Percentiles rank a stretch among this genome's conserved stretches.
Evolutionary conservation across 1,140 invertebrate genomes (phyloP).

Genomic region (Pristionchus pacificus): DNA sequence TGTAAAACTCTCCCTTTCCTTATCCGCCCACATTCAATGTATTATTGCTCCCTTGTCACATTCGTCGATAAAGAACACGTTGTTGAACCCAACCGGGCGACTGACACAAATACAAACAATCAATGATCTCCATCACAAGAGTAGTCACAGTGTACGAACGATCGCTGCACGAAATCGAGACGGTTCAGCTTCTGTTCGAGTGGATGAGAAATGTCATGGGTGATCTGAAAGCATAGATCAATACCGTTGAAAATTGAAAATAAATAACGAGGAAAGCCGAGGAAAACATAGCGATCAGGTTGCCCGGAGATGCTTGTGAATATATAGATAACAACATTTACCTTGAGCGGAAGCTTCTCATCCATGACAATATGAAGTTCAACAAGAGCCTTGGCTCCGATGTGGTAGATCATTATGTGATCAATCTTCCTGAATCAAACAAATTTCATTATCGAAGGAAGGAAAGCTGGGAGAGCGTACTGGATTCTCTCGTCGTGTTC

Average conservation of each 20-base stretch:
- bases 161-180: constrained; percentile 58
- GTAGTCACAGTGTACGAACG: constrained; percentile 61
- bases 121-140: constrained; percentile 46
- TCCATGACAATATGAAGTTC: constrained; percentile 40
- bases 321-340: constrained; percentile 8
- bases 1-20: no score
- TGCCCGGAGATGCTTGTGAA: neutral
- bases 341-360: constrained; percentile 52
- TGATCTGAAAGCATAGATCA: constrained; percentile 28
- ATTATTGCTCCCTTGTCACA: no score
- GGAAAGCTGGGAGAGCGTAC: constrained; percentile 13
- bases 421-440: constrained; percentile 49
- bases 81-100: no score
- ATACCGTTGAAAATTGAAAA: neutral
- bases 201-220: constrained; percentile 60
- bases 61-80: no score
- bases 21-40: no score
- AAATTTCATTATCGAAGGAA: neutral
- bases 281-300: neutral
- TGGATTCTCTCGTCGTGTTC: constrained; percentile 57
- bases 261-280: neutral
- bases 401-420: constrained; percentile 60
- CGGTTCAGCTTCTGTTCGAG: constrained; percentile 59
- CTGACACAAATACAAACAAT: no score
- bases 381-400: constrained; percentile 56